These are phyloP conservation scores for Dendrocincla tyrannina DNA, from an alignment of 2,797 vertebrate genomes.

Conservation along the genomic window DNA sequence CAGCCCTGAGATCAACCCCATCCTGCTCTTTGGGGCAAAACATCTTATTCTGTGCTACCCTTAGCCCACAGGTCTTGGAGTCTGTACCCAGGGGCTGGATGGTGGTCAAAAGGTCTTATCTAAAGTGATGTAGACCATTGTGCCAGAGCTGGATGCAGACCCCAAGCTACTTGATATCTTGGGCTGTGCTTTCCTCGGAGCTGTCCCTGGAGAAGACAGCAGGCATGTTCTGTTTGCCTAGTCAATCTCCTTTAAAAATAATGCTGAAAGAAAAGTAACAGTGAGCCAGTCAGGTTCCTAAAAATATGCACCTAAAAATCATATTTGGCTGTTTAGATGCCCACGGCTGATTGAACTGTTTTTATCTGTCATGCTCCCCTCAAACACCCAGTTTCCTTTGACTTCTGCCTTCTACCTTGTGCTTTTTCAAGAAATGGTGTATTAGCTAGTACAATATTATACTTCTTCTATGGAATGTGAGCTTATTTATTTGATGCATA, in stretches of 20 bases:
- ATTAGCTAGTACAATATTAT: not conserved
- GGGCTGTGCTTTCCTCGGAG: not conserved
- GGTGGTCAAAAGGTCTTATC: rapidly evolving
- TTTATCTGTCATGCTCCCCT: not conserved
- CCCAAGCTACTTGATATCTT: not conserved
- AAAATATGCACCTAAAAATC: not conserved
- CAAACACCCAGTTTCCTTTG: not conserved
- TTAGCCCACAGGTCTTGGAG: not conserved
- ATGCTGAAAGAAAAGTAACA: not conserved
- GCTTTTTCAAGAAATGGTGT: not conserved
- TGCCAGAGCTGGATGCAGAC: not conserved
- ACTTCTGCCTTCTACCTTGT: not conserved
- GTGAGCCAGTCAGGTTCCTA: not conserved
- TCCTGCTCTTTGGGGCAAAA: not conserved
- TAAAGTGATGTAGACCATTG: not conserved
- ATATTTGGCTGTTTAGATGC: not conserved
- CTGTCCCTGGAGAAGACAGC: not conserved
- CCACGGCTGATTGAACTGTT: not conserved
- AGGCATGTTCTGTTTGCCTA: not conserved
- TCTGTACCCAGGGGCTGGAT: not conserved
- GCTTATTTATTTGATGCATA: not conserved
- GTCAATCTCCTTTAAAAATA: not conserved
- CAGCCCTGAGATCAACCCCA: not conserved
- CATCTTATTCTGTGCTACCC: too few relatives aligned
- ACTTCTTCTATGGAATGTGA: not conserved